Evolutionary conservation across 2,113 vertebrate species (phyloP), one percentile per base, ranked within the genome.

Genomic region (Epinephelus fuscoguttatus): DNA sequence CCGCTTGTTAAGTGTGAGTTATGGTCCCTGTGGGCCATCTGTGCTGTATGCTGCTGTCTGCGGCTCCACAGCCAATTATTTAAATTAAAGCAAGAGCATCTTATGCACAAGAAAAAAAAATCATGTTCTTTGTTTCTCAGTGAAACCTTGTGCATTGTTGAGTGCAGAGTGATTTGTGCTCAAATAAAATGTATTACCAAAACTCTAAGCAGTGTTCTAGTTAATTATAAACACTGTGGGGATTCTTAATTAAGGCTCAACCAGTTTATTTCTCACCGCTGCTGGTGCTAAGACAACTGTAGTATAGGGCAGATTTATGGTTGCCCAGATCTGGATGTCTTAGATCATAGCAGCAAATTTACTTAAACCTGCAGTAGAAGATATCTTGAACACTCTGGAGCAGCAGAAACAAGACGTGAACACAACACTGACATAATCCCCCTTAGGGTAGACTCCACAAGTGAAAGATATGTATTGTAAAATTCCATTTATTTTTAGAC

Each of bases 1-100:
- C 67, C 61, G 70, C 61, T 56, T 87, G 80, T 79, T 82, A 78
- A 68, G 27, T 75, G 77, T 80, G 64, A 80, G 53, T 74, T 82
- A 84, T 75, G 25, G 42, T 78, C 55, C 15, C 55, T 33, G n/a
- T 72, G 61, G 69, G 45, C 53, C 57, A 80, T 91, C 81, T 86
- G 89, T 66, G 55, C 52, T 62, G 40, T 37, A 60, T 77, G 69
- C 23, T 80, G 59, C 62, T 71, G 62, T 67, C 63, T 83, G 61
- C 69, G 83, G 68, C 68, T 7, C 55, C 30, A 49, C 62, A 59
- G 82, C 7, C 21, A 75, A 60, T 74, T 25, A 72, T 67, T 57
- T 78, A 14, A 76, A 84, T 80, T 37, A 50, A 66, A 53, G n/a
- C 37, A 40, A 33, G 52, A 2, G 1, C 14, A 25, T 70, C 42